Evolutionary conservation across 2,113 vertebrate genomes (phyloP).

Genomic region (Gymnobelideus leadbeateri): DNA sequence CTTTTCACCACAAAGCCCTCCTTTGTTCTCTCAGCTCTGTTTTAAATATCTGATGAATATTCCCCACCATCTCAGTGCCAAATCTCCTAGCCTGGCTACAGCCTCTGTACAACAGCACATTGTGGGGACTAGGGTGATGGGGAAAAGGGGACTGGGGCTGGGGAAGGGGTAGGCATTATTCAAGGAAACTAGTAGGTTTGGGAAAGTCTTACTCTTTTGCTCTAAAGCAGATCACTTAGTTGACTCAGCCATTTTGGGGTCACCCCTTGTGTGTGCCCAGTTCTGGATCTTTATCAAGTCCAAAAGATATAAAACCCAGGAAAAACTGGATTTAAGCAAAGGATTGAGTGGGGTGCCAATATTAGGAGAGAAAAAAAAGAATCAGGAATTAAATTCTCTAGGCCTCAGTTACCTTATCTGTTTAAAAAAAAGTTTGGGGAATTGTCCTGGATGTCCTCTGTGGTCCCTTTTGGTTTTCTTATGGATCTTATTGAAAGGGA

Average conservation of each 20-base stretch:
- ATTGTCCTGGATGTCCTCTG: not conserved
- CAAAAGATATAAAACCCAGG: slow-evolving; percentile 58
- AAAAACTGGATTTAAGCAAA: slow-evolving; percentile 59
- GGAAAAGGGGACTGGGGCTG: slow-evolving; percentile 41
- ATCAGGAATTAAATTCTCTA: not conserved
- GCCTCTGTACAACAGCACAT: slow-evolving; percentile 83
- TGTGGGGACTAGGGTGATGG: slow-evolving; percentile 77
- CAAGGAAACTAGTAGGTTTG: slow-evolving; percentile 63
- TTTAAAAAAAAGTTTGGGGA: not conserved
- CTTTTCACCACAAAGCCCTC: slow-evolving; percentile 82
- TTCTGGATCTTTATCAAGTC: slow-evolving; percentile 58
- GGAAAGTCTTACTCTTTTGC: slow-evolving; percentile 74
- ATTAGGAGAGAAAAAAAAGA: not conserved
- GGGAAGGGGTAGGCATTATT: slow-evolving; percentile 62
- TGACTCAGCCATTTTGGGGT: slow-evolving; percentile 67
- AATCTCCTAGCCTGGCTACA: slow-evolving; percentile 82
- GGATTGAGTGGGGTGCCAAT: slow-evolving; percentile 55
- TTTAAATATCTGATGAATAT: slow-evolving; percentile 88
- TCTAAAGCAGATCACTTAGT: slow-evolving; percentile 75
- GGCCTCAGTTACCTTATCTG: not conserved
- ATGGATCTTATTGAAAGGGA: not conserved
- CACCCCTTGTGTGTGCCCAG: slow-evolving; percentile 69
- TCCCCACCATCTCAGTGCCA: slow-evolving; percentile 82
- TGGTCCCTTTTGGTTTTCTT: not conserved
- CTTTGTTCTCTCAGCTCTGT: slow-evolving; percentile 87